phyloP scores from a whole-genome alignment of 2,888 invertebrate genomes.

The Tipula vernalis region DNA sequence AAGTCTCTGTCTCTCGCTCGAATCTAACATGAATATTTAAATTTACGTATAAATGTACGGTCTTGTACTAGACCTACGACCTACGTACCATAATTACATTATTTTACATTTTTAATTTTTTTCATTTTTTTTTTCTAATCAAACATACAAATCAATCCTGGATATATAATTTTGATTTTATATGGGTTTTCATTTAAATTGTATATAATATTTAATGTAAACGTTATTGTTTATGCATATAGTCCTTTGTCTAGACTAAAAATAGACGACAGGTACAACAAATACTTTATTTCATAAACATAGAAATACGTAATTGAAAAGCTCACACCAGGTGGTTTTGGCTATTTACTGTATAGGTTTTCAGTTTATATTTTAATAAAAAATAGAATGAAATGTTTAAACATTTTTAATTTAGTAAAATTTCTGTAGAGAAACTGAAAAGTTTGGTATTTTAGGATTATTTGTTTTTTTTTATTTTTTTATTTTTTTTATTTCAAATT shows the following conservation, averaged over 20 bases:
- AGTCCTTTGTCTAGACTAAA: background rate
- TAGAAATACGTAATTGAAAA: background rate
- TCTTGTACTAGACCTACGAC: background rate
- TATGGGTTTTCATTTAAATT: background rate
- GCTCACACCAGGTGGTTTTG: constrained; percentile 5
- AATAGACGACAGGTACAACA: background rate
- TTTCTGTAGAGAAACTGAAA: background rate
- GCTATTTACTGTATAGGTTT: background rate
- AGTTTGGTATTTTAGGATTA: background rate
- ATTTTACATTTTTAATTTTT: background rate
- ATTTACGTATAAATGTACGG: background rate
- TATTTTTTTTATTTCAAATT: background rate
- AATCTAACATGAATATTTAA: background rate
- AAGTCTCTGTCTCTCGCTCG: background rate
- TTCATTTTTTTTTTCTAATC: background rate
- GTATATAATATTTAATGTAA: background rate
- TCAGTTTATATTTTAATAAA: background rate
- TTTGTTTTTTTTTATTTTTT: too few relatives aligned
- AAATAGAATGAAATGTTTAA: background rate
- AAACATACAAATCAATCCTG: background rate
- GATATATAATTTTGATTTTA: background rate
- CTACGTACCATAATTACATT: background rate
- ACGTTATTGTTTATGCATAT: background rate
- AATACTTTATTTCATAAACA: background rate
- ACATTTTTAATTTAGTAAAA: background rate